Percentiles rank a stretch among this genome's conserved stretches.
phyloP scores from a whole-genome alignment of 2,888 invertebrate genomes.

The Cactoblastis cactorum region DNA sequence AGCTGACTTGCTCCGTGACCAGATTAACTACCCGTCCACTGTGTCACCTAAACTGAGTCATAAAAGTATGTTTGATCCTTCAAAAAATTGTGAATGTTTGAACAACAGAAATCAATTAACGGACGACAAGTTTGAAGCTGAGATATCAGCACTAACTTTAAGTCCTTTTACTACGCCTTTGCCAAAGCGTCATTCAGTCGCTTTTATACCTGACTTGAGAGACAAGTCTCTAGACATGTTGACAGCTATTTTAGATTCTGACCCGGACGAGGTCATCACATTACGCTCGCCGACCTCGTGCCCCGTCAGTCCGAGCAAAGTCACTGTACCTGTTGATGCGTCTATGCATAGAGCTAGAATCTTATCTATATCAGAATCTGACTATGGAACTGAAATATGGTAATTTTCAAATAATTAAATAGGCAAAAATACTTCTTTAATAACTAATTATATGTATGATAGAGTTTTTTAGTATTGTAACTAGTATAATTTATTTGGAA shows the following conservation, averaged over 20 bases:
- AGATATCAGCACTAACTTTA: constrained; percentile 61
- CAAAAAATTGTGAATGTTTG: constrained; percentile 53
- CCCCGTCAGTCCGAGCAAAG: constrained; percentile 76
- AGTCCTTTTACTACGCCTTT: constrained; percentile 68
- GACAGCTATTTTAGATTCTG: constrained; percentile 71
- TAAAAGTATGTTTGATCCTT: constrained; percentile 47
- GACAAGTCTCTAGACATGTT: constrained; percentile 64
- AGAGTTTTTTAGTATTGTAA: not conserved
- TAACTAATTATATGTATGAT: not conserved
- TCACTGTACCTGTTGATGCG: constrained; percentile 81
- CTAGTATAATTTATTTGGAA: constrained; percentile 16
- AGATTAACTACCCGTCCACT: constrained; percentile 84
- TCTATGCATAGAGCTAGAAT: constrained; percentile 82
- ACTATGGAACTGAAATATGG: constrained; percentile 88
- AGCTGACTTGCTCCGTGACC: constrained; percentile 81
- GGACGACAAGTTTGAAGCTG: constrained; percentile 57
- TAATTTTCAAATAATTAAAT: constrained; percentile 46
- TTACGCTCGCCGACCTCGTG: constrained; percentile 69
- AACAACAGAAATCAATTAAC: constrained; percentile 41
- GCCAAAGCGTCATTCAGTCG: constrained; percentile 62
- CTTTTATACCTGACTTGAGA: constrained; percentile 56
- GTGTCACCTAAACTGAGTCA: constrained; percentile 79
- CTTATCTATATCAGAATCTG: constrained; percentile 80
- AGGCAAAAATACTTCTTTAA: not conserved
- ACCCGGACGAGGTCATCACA: constrained; percentile 63